Conservation (phyloP, 2,888 invertebrate genomes). For the Tetanocera ferruginea region DNA sequence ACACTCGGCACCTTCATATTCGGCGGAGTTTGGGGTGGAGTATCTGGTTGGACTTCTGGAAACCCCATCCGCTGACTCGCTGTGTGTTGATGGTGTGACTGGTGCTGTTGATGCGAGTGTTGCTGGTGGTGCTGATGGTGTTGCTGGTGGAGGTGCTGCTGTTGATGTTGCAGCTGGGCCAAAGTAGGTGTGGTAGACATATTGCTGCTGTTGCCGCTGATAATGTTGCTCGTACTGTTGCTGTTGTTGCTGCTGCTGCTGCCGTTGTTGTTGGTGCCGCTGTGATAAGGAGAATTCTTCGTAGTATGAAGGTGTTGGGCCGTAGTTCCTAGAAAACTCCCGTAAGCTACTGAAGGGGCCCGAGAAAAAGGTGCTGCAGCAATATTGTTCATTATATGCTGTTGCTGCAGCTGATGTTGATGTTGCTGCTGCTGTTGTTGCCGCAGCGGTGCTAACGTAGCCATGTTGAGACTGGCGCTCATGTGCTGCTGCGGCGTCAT, state of each 20-base stretch:
- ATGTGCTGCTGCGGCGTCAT: slow-evolving; percentile 60
- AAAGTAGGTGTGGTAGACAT: slow-evolving; percentile 57
- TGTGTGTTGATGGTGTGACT: slow-evolving; percentile 59
- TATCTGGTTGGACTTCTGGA: slow-evolving; percentile 88
- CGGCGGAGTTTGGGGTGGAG: slow-evolving; percentile 94
- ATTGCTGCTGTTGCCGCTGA: slow-evolving; percentile 56
- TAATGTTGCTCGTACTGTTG: slow-evolving; percentile 58
- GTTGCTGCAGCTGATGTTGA: slow-evolving; percentile 53
- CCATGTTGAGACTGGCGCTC: slow-evolving; percentile 44
- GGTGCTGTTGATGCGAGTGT: slow-evolving; percentile 57
- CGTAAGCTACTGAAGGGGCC: slow-evolving; percentile 71
- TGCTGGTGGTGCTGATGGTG: slow-evolving; percentile 53
- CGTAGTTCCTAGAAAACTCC: slow-evolving; percentile 76
- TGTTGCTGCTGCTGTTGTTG: slow-evolving; percentile 62
- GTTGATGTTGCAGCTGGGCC: slow-evolving; percentile 49
- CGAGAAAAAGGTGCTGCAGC: slow-evolving; percentile 73
- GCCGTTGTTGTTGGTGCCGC: slow-evolving; percentile 53
- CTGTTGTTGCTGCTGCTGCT: slow-evolving; percentile 45
- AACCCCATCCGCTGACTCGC: slow-evolving; percentile 76
- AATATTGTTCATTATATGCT: slow-evolving; percentile 66
- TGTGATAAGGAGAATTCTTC: slow-evolving; percentile 63
- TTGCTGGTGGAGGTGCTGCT: slow-evolving; percentile 55
- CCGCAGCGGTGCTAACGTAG: slow-evolving; percentile 48
- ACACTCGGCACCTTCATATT: slow-evolving; percentile 91
- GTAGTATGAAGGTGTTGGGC: slow-evolving; percentile 67